phyloP scores from a whole-genome alignment of 1,140 invertebrate species.

The Anastatus disparis region DNA sequence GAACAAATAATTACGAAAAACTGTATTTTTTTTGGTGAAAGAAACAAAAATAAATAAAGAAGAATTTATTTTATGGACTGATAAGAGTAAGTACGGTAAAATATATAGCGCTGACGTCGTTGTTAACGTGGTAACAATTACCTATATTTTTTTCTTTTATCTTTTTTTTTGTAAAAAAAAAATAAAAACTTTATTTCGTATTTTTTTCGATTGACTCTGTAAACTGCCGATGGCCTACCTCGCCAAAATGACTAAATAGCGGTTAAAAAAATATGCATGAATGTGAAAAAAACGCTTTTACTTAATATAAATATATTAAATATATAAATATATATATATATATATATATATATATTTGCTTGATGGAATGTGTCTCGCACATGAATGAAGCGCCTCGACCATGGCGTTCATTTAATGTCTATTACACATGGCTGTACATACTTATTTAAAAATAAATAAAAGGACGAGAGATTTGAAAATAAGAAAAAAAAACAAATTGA shows the following conservation, averaged over 20 bases:
- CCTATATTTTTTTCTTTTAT: background rate
- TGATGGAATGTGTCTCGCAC: conserved; percentile 15
- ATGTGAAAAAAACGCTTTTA: conserved; percentile 18
- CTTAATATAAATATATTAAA: conserved; percentile 12
- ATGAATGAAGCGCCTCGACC: conserved; percentile 22
- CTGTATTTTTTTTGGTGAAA: too few relatives aligned
- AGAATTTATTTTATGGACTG: background rate
- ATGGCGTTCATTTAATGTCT: conserved; percentile 12
- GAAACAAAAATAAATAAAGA: too few relatives aligned
- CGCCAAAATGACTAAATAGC: conserved; percentile 54
- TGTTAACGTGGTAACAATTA: background rate
- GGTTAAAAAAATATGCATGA: conserved; percentile 17
- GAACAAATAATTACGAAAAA: too few relatives aligned
- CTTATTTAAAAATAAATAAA: conserved; percentile 22
- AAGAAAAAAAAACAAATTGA: background rate
- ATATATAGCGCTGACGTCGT: background rate
- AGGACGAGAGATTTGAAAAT: background rate
- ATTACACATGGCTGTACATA: conserved; percentile 34
- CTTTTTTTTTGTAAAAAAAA: background rate
- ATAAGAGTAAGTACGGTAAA: background rate
- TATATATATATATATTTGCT: background rate
- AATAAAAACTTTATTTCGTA: too few relatives aligned
- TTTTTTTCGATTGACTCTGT: background rate
- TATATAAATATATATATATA: conserved; percentile 1
- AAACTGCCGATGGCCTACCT: conserved; percentile 52